Evolutionary conservation across 2,888 invertebrate species (phyloP).

Genomic region (Polietes domitor): DNA sequence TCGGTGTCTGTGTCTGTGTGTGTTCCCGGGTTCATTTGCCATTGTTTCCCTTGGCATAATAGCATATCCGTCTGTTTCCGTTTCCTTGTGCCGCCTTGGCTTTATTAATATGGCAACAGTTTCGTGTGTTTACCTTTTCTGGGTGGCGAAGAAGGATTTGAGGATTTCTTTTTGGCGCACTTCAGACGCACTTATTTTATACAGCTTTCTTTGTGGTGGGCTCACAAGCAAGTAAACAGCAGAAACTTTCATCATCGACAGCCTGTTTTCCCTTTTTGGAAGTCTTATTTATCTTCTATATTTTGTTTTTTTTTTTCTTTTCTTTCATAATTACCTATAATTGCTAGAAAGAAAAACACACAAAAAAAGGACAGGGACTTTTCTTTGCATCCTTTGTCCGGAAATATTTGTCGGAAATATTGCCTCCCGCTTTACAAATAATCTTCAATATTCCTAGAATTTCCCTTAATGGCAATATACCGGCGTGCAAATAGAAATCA

Average conservation of each 20-base stretch:
- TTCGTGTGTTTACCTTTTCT: slow-evolving; percentile 44
- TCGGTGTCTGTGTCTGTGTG: neutral
- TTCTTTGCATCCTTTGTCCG: neutral
- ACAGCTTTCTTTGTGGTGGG: neutral
- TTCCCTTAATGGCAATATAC: neutral
- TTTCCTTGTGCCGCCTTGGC: slow-evolving; percentile 5
- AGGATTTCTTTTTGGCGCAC: neutral
- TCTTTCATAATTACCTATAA: neutral
- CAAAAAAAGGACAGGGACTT: too few species aligned
- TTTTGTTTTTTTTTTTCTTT: too few species aligned
- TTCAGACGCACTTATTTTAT: neutral
- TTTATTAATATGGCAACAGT: slow-evolving; percentile 44
- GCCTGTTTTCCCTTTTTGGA: neutral
- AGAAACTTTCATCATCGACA: neutral
- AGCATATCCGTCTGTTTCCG: neutral
- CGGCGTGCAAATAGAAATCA: neutral
- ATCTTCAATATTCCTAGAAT: neutral
- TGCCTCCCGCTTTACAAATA: neutral
- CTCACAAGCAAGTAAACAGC: too few species aligned
- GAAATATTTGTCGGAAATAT: neutral
- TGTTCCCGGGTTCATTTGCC: neutral
- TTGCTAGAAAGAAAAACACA: neutral
- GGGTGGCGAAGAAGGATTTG: neutral
- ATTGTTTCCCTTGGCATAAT: slow-evolving; percentile 7
- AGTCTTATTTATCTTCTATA: neutral